These are phyloP conservation scores for Sitophilus oryzae DNA, from an alignment of 1,140 invertebrate genomes.

Conservation along the genomic window DNA sequence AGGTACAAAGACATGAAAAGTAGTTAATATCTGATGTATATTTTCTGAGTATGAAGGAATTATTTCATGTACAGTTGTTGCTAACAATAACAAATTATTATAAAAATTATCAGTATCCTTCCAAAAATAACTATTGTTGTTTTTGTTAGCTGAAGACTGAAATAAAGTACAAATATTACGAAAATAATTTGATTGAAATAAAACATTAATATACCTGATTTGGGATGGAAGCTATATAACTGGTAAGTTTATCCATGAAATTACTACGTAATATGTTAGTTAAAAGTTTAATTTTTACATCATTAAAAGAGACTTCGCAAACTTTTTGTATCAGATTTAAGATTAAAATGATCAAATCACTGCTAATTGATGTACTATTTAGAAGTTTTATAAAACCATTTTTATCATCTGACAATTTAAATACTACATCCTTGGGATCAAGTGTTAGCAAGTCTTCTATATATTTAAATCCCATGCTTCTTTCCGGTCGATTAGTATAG, in stretches of 20 bases:
- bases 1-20: slow-evolving; percentile 40
- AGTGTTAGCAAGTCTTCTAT: neutral
- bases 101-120: slow-evolving; percentile 24
- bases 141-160: slow-evolving; percentile 12
- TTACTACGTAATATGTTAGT: neutral
- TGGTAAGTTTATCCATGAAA: neutral
- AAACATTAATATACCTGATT: neutral
- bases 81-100: slow-evolving; percentile 25
- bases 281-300: neutral
- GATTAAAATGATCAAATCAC: neutral
- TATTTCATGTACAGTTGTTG: slow-evolving; percentile 40
- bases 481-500: no score
- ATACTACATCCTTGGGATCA: neutral
- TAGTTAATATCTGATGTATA: slow-evolving; percentile 42
- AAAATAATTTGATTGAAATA: neutral
- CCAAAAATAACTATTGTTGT: slow-evolving; percentile 22
- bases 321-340: neutral
- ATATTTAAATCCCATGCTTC: neutral
- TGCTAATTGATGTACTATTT: neutral
- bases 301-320: neutral
- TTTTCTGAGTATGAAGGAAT: slow-evolving; percentile 42
- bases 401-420: neutral
- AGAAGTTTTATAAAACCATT: neutral
- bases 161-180: slow-evolving; percentile 4
- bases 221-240: neutral